Evolutionary conservation across 2,797 vertebrate species (phyloP), one percentile per base, ranked within the genome.

Genomic region (Hemibagrus guttatus): DNA sequence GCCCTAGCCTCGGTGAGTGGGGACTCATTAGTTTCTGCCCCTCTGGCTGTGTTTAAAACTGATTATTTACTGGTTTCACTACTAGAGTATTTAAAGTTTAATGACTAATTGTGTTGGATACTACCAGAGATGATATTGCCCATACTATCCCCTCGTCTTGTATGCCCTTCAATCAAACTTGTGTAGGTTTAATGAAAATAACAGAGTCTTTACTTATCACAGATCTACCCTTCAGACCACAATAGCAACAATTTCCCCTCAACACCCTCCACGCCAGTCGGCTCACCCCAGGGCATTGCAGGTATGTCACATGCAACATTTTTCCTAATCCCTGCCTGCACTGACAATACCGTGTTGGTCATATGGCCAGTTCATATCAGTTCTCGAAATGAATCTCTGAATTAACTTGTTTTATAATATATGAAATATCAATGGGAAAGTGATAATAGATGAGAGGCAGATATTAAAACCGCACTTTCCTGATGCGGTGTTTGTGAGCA

Each of bases 151-250:
- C 14, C 6, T 79, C 1, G 28, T 21, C 13, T 19, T 19, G 16
- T 19, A 21, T 2, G 42, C 42, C 23, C 21, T 26, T 3, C 58
- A 17, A 23, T 19, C 7, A 46, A 54, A 21, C 5, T 72, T 52
- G 6, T 58, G 74, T 14, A 4, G 78, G 56, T 31, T 39, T 79
- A 26, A 42, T 61, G 35, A 79, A 35, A 79, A 56, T 39, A 80
- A 81, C 58, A 42, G 35, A 11, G 56, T 7, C 26, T 90, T 69
- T 90, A 3, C 72, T 81, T 4, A 3, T 87, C 91, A 16, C 92
- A 99, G 98, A 99, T 99, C 94, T 99, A 99, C 91, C 98, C 98
- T 52, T 98, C 98, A 0, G 98, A 99, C 93, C 98, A 98, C 94
- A 98, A 97, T 92, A 98, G 97, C 93, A 99, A 97, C 96, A 99